Evolutionary conservation across 2,797 vertebrate species (phyloP).

Genomic region (Macropus fuliginosus): DNA sequence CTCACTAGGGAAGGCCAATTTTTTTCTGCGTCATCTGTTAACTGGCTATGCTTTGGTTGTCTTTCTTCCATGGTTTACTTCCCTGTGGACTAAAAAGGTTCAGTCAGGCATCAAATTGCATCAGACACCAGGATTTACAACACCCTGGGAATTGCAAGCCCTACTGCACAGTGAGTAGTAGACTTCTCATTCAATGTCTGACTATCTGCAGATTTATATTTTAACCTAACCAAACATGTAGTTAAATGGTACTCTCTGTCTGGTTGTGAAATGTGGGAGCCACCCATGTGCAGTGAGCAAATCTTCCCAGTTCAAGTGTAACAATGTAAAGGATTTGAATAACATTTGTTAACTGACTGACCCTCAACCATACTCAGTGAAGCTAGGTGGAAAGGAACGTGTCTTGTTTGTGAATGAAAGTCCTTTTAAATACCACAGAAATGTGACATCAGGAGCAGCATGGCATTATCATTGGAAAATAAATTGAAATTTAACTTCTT

Average conservation of each 20-base stretch:
- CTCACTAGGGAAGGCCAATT: background rate
- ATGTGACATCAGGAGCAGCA: background rate
- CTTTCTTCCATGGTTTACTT: background rate
- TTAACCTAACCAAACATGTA: background rate
- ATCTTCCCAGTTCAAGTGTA: background rate
- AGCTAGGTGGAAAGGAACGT: background rate
- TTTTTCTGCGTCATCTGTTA: background rate
- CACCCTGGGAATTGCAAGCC: background rate
- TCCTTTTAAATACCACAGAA: background rate
- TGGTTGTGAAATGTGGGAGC: background rate
- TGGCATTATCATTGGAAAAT: background rate
- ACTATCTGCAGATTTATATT: background rate
- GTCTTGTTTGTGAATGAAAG: background rate
- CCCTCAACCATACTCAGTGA: background rate
- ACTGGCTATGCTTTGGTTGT: background rate
- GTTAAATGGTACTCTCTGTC: background rate
- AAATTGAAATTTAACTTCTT: background rate
- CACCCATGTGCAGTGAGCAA: background rate
- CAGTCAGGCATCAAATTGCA: background rate
- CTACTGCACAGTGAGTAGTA: background rate
- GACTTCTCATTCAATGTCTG: background rate
- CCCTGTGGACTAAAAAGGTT: background rate
- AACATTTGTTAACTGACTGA: background rate
- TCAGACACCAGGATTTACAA: background rate
- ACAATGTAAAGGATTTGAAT: background rate